These are phyloP conservation scores for Gambusia yucatana DNA, from an alignment of 2,797 vertebrate genomes.

Conservation along the genomic window DNA sequence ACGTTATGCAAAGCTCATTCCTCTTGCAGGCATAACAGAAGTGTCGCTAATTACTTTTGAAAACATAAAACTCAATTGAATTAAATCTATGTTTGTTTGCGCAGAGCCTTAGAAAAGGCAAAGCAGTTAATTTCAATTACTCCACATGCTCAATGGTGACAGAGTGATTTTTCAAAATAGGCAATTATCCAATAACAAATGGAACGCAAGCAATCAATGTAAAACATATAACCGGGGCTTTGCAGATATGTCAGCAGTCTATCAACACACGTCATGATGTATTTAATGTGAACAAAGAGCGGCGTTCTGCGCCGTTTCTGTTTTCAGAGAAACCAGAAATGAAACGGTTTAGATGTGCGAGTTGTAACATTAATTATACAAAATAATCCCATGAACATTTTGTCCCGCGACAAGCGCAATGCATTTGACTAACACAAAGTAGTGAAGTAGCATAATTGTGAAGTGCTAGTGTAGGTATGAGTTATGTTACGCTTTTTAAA, in stretches of 20 bases:
- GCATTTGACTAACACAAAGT: not conserved
- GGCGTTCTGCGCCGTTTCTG: not conserved
- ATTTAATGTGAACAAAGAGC: not conserved
- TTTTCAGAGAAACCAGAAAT: not conserved
- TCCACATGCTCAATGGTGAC: conserved; percentile 13
- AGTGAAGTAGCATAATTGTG: not conserved
- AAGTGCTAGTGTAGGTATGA: not conserved
- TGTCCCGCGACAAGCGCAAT: not conserved
- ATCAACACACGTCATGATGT: not conserved
- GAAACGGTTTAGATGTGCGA: not conserved
- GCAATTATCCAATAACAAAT: conserved; percentile 3
- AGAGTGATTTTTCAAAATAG: not conserved
- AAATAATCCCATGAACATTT: not conserved
- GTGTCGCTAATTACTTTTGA: conserved; percentile 19
- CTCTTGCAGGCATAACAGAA: conserved; percentile 16
- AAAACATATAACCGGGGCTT: not conserved
- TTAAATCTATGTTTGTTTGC: conserved; percentile 18
- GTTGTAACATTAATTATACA: not conserved
- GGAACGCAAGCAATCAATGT: not conserved
- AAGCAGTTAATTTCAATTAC: conserved; percentile 18
- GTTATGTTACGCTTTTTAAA: not conserved
- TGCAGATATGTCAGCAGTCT: not conserved
- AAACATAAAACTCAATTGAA: conserved; percentile 18
- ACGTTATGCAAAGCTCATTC: conserved; percentile 23
- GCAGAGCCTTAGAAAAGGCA: not conserved